Evolutionary conservation across 1,140 invertebrate genomes (phyloP).

Genomic region (Dinoponera quadriceps): DNA sequence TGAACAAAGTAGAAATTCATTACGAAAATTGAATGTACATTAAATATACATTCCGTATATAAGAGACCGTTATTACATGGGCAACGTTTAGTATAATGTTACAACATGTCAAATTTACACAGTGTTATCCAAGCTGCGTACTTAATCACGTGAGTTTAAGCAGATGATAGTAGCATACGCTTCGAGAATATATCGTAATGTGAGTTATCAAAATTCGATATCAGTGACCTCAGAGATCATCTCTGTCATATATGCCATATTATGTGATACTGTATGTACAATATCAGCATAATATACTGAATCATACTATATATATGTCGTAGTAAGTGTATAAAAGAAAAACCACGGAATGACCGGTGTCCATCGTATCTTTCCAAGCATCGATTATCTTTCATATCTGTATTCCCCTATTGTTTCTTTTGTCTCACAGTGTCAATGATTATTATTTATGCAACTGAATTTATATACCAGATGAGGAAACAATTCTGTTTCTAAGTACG

Average conservation of each 20-base stretch:
- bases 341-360: background rate
- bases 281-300: too few species aligned
- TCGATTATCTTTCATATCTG: background rate
- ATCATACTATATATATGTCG: too few species aligned
- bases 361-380: slow-evolving; percentile 1
- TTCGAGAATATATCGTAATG: slow-evolving; percentile 68
- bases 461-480: background rate
- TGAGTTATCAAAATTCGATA: slow-evolving; percentile 70
- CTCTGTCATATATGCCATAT: background rate
- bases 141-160: slow-evolving; percentile 78
- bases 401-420: background rate
- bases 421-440: background rate
- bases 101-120: slow-evolving; percentile 35
- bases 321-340: slow-evolving; percentile 14
- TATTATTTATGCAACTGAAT: slow-evolving; percentile 1
- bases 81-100: background rate
- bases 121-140: slow-evolving; percentile 13
- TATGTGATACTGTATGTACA: too few species aligned
- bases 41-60: background rate
- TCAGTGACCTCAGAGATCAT: slow-evolving; percentile 57
- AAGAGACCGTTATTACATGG: background rate
- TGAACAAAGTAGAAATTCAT: background rate
- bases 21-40: background rate
- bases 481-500: too few species aligned
- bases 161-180: slow-evolving; percentile 37